A percentile compares a stretch with the other conserved stretches of the same genome.
Conservation (phyloP, 2,888 invertebrate species). For the Athalia circularis region DNA sequence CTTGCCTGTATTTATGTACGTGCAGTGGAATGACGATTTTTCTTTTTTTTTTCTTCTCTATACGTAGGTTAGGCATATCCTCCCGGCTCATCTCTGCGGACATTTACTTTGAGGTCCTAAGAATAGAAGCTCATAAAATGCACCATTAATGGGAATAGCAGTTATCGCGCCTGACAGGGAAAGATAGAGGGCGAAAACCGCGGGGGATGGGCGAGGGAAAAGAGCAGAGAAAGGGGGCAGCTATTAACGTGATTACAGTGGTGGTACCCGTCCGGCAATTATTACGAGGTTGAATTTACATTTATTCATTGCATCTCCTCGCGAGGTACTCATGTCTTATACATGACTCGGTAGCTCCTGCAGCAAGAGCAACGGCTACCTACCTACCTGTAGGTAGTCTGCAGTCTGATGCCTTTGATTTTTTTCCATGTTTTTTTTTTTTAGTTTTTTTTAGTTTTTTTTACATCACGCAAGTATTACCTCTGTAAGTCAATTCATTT, state of each 20-base stretch:
- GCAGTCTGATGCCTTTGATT: constrained; percentile 14
- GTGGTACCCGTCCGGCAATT: constrained; percentile 54
- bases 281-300: constrained; percentile 41
- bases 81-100: background rate
- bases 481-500: constrained; percentile 55
- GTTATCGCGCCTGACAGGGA: constrained; percentile 49
- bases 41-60: background rate
- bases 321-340: constrained; percentile 61
- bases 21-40: too few species aligned
- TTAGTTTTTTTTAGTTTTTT: too few species aligned
- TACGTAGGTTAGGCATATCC: background rate
- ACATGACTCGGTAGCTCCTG: constrained; percentile 64
- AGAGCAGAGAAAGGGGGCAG: constrained; percentile 45
- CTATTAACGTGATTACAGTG: constrained; percentile 48
- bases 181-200: background rate
- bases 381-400: background rate
- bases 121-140: constrained; percentile 53
- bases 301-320: constrained; percentile 47
- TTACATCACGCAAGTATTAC: constrained; percentile 44
- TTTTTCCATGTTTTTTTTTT: too few species aligned
- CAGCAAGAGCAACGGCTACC: constrained; percentile 17
- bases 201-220: constrained; percentile 11
- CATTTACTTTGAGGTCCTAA: background rate
- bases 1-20: too few species aligned
- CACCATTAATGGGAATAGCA: constrained; percentile 55